Evolutionary conservation across 1,140 invertebrate species (phyloP).

Genomic region (Brachystomella parvula): DNA sequence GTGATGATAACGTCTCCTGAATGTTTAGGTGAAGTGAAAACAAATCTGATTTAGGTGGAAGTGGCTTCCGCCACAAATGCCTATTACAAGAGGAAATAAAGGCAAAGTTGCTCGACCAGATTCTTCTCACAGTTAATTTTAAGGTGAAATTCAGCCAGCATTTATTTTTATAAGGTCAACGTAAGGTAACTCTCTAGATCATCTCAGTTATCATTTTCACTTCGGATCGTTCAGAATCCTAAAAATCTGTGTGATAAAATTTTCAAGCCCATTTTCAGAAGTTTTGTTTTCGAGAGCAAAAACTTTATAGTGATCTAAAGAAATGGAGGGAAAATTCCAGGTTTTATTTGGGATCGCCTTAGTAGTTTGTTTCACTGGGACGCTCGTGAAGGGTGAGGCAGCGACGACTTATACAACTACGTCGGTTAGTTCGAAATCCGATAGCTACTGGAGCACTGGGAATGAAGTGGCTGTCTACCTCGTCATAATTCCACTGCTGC

Average conservation of each 20-base stretch:
- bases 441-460: conserved; percentile 8
- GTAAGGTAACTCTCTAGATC: conserved; percentile 8
- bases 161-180: conserved; percentile 5
- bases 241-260: neutral
- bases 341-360: neutral
- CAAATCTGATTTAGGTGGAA: neutral
- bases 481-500: neutral
- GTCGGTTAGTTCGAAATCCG: neutral
- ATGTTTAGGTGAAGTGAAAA: conserved; percentile 7
- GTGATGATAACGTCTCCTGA: too few species aligned
- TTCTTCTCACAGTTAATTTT: neutral
- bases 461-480: conserved; percentile 4
- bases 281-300: too few species aligned
- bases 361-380: neutral
- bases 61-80: neutral
- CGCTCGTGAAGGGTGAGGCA: neutral
- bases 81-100: too few species aligned
- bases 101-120: neutral
- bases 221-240: neutral
- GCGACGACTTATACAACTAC: neutral
- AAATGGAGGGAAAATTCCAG: neutral
- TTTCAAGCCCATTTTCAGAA: neutral
- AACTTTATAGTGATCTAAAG: too few species aligned
- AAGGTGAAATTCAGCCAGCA: neutral
- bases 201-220: neutral